phyloP scores from a whole-genome alignment of 2,797 vertebrate species.

The Ctenopoma multispine region DNA sequence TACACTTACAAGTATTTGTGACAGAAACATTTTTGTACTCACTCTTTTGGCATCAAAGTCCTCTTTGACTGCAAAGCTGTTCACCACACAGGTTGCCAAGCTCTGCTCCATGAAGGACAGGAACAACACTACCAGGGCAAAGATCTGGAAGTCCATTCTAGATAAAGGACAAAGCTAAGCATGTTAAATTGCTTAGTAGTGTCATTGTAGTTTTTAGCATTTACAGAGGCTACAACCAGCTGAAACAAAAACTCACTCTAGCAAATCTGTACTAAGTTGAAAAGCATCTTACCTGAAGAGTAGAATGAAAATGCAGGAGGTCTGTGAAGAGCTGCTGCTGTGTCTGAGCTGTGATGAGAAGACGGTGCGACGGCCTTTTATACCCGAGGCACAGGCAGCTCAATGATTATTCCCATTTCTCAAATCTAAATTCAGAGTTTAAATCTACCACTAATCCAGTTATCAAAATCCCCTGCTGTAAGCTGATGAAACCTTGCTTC shows the following conservation, averaged over 20 bases:
- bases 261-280: no score
- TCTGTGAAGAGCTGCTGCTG: slow-evolving; percentile 19
- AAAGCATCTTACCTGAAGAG: slow-evolving; percentile 63
- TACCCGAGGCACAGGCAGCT: slow-evolving; percentile 77
- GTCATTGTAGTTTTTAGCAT: not conserved
- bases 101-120: slow-evolving; percentile 83
- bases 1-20: not conserved
- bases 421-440: slow-evolving; percentile 84
- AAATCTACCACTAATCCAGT: slow-evolving; percentile 88
- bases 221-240: not conserved
- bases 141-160: slow-evolving; percentile 86
- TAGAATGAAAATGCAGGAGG: slow-evolving; percentile 20
- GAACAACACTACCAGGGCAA: slow-evolving; percentile 80
- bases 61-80: slow-evolving; percentile 89
- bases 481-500: slow-evolving; percentile 70
- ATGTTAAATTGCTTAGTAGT: not conserved
- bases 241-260: not conserved
- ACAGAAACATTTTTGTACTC: slow-evolving; percentile 41
- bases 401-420: slow-evolving; percentile 85
- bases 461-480: slow-evolving; percentile 81
- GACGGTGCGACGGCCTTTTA: slow-evolving; percentile 77
- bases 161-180: slow-evolving; percentile 6
- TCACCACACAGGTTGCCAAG: slow-evolving; percentile 87
- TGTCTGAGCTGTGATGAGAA: slow-evolving; percentile 53
- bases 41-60: slow-evolving; percentile 90